Evolutionary conservation across 2,113 vertebrate species (phyloP).

Genomic region (Cranoglanis bouderius): DNA sequence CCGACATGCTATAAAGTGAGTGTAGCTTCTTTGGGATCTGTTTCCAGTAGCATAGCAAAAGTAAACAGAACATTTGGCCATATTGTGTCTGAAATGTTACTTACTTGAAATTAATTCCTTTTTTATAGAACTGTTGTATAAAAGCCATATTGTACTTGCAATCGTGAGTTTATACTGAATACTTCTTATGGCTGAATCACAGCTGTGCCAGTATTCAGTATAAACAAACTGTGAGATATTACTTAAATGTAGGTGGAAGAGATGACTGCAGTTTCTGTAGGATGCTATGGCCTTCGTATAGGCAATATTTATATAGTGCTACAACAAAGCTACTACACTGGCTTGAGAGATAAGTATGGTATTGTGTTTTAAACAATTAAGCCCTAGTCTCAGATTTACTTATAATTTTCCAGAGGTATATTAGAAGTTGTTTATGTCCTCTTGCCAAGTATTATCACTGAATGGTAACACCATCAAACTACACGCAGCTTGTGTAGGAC

Average conservation of each 20-base stretch:
- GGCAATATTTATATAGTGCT: neutral
- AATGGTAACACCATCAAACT: constrained; percentile 60
- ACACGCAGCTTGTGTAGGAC: constrained; percentile 48
- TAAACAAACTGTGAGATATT: neutral
- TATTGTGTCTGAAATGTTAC: neutral
- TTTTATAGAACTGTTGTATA: neutral
- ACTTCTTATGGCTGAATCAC: neutral
- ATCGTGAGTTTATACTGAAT: neutral
- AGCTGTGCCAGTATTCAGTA: neutral
- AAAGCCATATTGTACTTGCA: neutral
- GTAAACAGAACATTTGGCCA: neutral
- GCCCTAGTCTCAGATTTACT: constrained; percentile 2
- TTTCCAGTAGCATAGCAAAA: neutral
- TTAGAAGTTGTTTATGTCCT: constrained; percentile 39
- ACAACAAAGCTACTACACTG: neutral
- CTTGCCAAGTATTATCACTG: constrained; percentile 27
- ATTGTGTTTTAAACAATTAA: constrained; percentile 2
- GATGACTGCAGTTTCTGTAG: neutral
- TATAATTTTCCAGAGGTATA: constrained; percentile 2
- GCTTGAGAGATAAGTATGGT: neutral
- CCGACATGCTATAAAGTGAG: neutral
- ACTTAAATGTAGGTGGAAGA: neutral
- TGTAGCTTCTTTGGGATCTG: neutral
- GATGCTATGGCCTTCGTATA: neutral
- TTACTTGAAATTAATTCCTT: neutral